phyloP scores from a whole-genome alignment of 2,113 vertebrate species.

The Gymnocephalus cernua region DNA sequence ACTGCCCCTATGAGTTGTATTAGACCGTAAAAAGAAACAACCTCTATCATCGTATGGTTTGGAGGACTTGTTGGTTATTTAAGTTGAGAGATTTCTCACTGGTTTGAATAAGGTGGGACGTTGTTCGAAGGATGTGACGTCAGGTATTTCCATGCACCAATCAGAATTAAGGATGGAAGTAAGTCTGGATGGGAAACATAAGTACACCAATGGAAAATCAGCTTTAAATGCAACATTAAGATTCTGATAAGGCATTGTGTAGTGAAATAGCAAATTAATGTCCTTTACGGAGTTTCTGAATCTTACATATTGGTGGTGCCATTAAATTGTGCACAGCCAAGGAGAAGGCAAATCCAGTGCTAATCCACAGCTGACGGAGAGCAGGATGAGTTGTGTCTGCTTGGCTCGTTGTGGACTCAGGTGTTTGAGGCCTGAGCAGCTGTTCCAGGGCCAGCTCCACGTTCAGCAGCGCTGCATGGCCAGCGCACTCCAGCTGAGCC shows the following conservation, averaged over 20 bases:
- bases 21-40: no score
- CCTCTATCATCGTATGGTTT: no score
- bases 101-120: neutral
- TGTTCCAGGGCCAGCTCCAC: conserved; percentile 64
- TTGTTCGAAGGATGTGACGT: neutral
- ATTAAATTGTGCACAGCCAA: conserved; percentile 7
- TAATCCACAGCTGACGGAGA: conserved; percentile 46
- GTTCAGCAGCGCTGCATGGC: conserved; percentile 37
- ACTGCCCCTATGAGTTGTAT: no score
- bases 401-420: conserved; percentile 61
- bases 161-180: neutral
- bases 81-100: neutral
- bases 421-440: conserved; percentile 69
- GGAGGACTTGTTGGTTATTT: neutral
- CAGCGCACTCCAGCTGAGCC: conserved; percentile 69
- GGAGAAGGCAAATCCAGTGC: conserved; percentile 15
- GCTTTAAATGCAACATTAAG: neutral
- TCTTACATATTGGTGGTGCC: conserved; percentile 4
- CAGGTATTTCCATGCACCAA: neutral
- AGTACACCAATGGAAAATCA: neutral
- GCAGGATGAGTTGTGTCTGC: conserved; percentile 31
- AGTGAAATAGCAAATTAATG: neutral
- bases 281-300: neutral
- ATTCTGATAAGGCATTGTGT: neutral
- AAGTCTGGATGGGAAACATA: neutral